Conservation (phyloP, 2,113 vertebrate genomes). For the Tyto alba region DNA sequence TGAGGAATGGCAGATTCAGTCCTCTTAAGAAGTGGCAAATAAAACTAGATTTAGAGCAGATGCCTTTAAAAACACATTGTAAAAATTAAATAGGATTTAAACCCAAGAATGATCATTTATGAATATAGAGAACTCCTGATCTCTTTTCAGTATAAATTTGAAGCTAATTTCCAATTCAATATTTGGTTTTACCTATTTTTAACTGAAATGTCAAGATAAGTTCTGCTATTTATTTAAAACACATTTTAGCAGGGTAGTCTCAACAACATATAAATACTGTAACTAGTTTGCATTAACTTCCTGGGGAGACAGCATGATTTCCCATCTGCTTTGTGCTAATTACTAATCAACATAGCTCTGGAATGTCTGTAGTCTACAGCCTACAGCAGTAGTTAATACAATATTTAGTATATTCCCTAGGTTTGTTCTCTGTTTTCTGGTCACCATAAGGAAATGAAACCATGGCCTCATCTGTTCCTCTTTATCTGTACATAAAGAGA, state of each 20-base stretch:
- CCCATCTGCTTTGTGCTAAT: conserved; percentile 72
- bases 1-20: neutral
- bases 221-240: conserved; percentile 60
- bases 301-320: conserved; percentile 66
- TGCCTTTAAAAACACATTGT: neutral
- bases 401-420: neutral
- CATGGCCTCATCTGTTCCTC: neutral
- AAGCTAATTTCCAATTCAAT: conserved; percentile 29
- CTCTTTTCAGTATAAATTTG: conserved; percentile 27
- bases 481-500: neutral
- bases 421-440: neutral
- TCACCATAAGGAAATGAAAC: neutral
- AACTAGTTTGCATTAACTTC: conserved; percentile 66
- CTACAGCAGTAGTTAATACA: neutral
- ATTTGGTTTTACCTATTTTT: conserved; percentile 45
- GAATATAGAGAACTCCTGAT: neutral
- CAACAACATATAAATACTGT: conserved; percentile 62
- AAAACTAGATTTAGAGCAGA: neutral
- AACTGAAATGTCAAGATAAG: conserved; percentile 63
- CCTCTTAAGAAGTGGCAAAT: neutral
- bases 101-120: neutral
- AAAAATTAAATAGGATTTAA: neutral
- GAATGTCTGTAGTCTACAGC: conserved; percentile 39
- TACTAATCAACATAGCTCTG: conserved; percentile 60
- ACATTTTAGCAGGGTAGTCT: conserved; percentile 64